Base-by-base conservation (phyloP, 2,888 invertebrate genomes). In the Nomada ruficornis region DNA sequence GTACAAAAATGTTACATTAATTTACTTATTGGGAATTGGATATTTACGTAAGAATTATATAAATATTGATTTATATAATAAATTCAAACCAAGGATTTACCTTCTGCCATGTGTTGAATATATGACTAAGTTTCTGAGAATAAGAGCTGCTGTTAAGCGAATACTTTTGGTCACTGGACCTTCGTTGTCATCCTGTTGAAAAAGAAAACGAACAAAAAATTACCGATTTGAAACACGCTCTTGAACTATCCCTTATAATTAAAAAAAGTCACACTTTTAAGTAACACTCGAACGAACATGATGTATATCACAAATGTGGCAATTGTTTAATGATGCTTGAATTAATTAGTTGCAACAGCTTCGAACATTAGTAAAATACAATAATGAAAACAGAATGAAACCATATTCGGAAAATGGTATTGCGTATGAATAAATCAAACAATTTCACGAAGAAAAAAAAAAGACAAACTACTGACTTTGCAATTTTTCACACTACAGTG, bases 121-220 rank as follows among this genome's bases (percentile, higher is more conserved):
- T 93, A 98, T 98, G 88, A 99, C 99, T 94, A 99, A 96, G 96
- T 99, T 99, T 93, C 99, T 96, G 92, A 99, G 95, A 93, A 99
- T 99, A 72, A 99, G 96, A 86, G 99, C 98, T 85, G 99, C 98
- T 67, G 99, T 99, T 91, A 99, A 95, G 86, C 99, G 96, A 94
- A 99, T 99, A 94, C 99, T 99, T 95, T 99, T 99, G 71, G 99
- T 99, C 63, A 99, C 99, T 63, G 99, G 99, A 60, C 99, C 99
- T 95, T 99, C 99, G 94, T 98, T 98, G 94, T 98, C 98, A 94
- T 99, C 99, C 98, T 98, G 94, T 54, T 95, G 94, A 89, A 88
- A 91, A 91, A 91, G 84, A 10, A 44, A n/a, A 63, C 85, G 15
- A 18, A 59, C 52, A 75, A 71, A 73, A 20, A 52, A 52, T 75